phyloP scores from a whole-genome alignment of 1,140 invertebrate genomes.

The Drosophila neocordata region DNA sequence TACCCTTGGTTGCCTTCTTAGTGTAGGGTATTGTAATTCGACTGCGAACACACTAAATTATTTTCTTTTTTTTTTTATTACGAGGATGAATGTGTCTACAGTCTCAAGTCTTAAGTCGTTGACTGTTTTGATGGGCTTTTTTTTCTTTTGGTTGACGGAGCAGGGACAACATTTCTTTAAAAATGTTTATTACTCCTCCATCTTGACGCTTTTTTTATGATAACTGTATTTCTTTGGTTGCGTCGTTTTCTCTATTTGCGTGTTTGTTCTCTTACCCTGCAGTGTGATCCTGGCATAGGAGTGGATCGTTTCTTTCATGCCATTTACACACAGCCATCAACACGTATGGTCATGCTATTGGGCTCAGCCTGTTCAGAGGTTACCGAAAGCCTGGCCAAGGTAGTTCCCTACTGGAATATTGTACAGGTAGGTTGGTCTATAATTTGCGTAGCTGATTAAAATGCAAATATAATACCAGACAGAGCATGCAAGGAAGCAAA shows the following conservation, averaged over 20 bases:
- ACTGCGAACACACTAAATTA: conserved; percentile 34
- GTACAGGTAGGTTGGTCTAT: conserved; percentile 87
- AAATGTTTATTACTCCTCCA: conserved; percentile 74
- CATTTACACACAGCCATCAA: conserved; percentile 90
- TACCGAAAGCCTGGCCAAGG: conserved; percentile 93
- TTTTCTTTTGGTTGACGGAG: conserved; percentile 43
- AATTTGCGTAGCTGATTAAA: conserved; percentile 41
- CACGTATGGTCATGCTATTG: conserved; percentile 89
- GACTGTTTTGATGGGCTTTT: conserved; percentile 55
- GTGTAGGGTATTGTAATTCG: neutral
- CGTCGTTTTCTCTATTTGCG: neutral
- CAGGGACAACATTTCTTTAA: conserved; percentile 69
- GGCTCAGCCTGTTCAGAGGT: conserved; percentile 95
- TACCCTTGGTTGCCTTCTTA: no score
- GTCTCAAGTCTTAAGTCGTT: conserved; percentile 28
- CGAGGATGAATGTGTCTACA: conserved; percentile 30
- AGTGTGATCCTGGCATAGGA: conserved; percentile 95
- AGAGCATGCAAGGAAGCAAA: neutral
- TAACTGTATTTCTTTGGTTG: neutral
- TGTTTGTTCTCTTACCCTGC: neutral
- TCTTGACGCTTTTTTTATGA: conserved; percentile 67
- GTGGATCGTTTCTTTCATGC: conserved; percentile 95
- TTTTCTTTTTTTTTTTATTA: conserved; percentile 56
- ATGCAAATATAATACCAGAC: conserved; percentile 38
- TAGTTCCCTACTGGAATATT: conserved; percentile 96